These are phyloP conservation scores for Vulpes vulpes DNA, from an alignment of 2,113 vertebrate genomes.

Conservation along the genomic window DNA sequence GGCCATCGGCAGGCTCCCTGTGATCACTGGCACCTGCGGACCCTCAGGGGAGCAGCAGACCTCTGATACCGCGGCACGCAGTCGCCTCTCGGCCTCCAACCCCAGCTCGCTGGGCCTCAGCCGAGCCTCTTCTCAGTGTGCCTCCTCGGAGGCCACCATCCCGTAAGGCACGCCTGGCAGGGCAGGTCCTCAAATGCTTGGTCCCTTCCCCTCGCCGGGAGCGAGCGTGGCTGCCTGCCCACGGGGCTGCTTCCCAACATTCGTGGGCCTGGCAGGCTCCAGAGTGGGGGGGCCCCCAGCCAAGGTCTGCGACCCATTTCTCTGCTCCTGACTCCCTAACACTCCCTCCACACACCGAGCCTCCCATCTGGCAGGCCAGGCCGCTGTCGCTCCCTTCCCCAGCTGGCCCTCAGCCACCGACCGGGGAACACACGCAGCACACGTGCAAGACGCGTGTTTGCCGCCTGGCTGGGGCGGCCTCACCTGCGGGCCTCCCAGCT, in stretches of 20 bases:
- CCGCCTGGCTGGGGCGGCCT: neutral
- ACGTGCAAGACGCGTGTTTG: accelerated
- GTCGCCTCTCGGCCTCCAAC: too few species aligned
- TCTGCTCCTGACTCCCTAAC: neutral
- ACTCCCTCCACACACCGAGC: neutral
- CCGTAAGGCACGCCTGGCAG: neutral
- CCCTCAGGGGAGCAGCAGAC: neutral
- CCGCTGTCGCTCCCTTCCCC: neutral
- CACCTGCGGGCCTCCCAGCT: neutral
- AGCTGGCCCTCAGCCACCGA: neutral
- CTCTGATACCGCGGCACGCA: too few species aligned
- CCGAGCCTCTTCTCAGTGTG: neutral
- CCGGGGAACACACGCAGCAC: too few species aligned
- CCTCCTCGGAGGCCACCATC: neutral
- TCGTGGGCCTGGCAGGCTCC: neutral
- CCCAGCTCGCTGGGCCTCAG: neutral
- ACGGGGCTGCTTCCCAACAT: accelerated
- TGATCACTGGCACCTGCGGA: neutral
- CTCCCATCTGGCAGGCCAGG: too few species aligned
- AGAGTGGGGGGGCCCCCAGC: neutral
- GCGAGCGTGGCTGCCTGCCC: neutral
- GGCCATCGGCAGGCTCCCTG: neutral
- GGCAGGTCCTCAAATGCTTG: accelerated
- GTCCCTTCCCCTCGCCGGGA: neutral
- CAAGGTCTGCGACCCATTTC: neutral